A percentile compares a stretch with the other conserved stretches of the same genome.
phyloP scores from a whole-genome alignment of 92 coral and sea anemone genomes.

The Epizoanthus illoricatus region DNA sequence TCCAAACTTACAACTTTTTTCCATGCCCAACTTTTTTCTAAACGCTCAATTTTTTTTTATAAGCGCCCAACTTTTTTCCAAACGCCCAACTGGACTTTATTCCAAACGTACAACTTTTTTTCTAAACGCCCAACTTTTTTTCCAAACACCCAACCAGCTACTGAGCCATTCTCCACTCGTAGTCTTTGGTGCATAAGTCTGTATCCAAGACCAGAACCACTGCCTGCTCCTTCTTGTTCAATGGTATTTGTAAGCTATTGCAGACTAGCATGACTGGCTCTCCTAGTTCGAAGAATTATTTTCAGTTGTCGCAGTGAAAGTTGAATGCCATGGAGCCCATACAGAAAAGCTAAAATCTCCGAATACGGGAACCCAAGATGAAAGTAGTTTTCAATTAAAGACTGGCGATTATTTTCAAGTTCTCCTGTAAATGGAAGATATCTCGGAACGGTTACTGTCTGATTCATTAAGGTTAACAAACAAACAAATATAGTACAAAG shows the following conservation, averaged over 20 bases:
- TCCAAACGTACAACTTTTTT: too few species aligned
- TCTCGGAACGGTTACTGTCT: too few species aligned
- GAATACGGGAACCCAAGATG: slow-evolving; percentile 24
- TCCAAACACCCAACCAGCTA: background rate
- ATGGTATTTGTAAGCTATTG: background rate
- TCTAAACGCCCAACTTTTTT: too few species aligned
- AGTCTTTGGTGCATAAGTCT: slow-evolving; percentile 42
- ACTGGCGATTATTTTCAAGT: too few species aligned
- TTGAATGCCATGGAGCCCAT: slow-evolving; percentile 27
- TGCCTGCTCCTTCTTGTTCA: slow-evolving; percentile 27
- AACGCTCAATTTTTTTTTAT: too few species aligned
- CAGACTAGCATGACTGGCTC: background rate
- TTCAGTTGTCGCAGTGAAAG: slow-evolving; percentile 41
- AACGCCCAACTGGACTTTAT: too few species aligned
- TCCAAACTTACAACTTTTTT: too few species aligned
- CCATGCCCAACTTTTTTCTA: too few species aligned
- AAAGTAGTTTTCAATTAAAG: slow-evolving; percentile 22
- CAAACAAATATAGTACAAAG: too few species aligned
- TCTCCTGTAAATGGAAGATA: too few species aligned
- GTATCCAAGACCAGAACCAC: slow-evolving; percentile 37
- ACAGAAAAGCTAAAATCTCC: slow-evolving; percentile 33
- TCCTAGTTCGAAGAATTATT: slow-evolving; percentile 33
- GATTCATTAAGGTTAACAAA: too few species aligned
- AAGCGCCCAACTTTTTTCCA: too few species aligned
- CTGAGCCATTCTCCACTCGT: slow-evolving; percentile 9